Percentiles rank a stretch among this genome's conserved stretches.
These are phyloP conservation scores for Melolontha melolontha DNA, from an alignment of 2,888 invertebrate genomes.

Conservation along the genomic window DNA sequence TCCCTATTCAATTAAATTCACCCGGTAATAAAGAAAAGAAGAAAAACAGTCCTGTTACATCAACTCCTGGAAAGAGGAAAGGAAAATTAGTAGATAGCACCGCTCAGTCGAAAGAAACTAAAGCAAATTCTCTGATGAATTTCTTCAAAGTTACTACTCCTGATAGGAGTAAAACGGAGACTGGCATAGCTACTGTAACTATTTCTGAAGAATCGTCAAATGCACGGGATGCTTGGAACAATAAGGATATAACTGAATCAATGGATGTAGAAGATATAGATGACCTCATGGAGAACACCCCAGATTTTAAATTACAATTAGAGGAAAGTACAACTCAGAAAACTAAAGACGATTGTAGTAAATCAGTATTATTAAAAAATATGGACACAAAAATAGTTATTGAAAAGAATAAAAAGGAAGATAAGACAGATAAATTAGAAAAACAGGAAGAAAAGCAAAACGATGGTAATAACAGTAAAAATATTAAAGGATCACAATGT, in stretches of 20 bases:
- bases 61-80: conserved; percentile 40
- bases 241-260: conserved; percentile 33
- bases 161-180: conserved; percentile 25
- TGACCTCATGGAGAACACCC: conserved; percentile 25
- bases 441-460: conserved; percentile 4
- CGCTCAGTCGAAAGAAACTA: conserved; percentile 20
- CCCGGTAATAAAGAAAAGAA: conserved; percentile 28
- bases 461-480: background rate
- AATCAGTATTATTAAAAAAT: conserved; percentile 10
- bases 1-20: conserved; percentile 23
- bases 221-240: conserved; percentile 55
- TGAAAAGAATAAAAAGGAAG: conserved; percentile 10
- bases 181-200: background rate
- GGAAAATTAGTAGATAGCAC: conserved; percentile 14
- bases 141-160: conserved; percentile 28
- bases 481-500: background rate
- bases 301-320: conserved; percentile 41
- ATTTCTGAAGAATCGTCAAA: conserved; percentile 48
- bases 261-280: conserved; percentile 13
- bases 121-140: conserved; percentile 30
- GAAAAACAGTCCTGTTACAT: conserved; percentile 16
- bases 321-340: conserved; percentile 29
- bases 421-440: conserved; percentile 15
- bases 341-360: background rate
- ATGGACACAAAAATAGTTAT: conserved; percentile 52